Evolutionary conservation across 2,113 vertebrate genomes (phyloP).

Genomic region (Cryptomyrus ogoouensis): DNA sequence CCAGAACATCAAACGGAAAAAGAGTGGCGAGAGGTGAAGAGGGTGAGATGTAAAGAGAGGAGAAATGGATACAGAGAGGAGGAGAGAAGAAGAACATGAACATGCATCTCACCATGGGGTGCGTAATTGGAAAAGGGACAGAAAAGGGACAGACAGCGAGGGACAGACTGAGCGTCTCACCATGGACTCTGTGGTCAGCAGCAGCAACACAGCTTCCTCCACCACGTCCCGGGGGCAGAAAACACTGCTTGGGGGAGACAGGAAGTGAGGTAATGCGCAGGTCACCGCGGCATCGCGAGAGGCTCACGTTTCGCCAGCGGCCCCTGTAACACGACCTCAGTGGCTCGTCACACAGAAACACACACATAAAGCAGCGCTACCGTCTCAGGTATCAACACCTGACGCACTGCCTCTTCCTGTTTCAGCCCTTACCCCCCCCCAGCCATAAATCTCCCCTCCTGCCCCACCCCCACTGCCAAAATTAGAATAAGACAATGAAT

Average conservation of each 20-base stretch:
- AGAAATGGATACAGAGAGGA: background rate
- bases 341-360: too few species aligned
- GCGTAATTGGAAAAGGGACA: background rate
- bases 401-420: background rate
- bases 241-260: constrained; percentile 65
- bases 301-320: constrained; percentile 43
- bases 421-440: background rate
- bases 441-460: background rate
- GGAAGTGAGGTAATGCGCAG: constrained; percentile 37
- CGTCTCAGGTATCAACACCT: constrained; percentile 8
- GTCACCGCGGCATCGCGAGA: background rate
- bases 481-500: background rate
- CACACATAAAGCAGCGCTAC: background rate
- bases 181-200: constrained; percentile 95
- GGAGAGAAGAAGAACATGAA: background rate
- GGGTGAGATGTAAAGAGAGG: background rate
- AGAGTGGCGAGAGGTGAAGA: background rate
- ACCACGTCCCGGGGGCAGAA: constrained; percentile 97
- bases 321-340: background rate
- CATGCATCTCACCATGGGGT: background rate
- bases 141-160: constrained; percentile 21
- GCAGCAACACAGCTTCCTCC: constrained; percentile 90
- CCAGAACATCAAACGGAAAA: background rate
- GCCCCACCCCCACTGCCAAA: background rate
- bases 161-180: constrained; percentile 61